Evolutionary conservation across 2,888 invertebrate species (phyloP), one percentile per base, ranked within the genome.

Genomic region (Morpho helenor): DNA sequence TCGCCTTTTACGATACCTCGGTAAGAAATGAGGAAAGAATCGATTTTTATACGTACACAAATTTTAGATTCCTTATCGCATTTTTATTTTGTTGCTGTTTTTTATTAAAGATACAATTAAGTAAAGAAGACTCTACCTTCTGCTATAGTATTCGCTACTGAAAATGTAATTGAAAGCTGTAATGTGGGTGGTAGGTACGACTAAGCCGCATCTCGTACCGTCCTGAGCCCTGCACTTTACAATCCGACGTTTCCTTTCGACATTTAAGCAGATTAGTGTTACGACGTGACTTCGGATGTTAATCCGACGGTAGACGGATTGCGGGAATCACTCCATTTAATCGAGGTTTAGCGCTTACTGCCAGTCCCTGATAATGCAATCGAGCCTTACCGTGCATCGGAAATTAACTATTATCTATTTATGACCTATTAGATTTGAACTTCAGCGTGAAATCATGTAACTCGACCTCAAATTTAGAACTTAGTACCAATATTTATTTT

Each of bases 201-300:
- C 72, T 86, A 87, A 87, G 82, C 85, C 82, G 72, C 83, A 79
- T 82, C 85, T 82, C 76, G 75, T 75, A 64, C 72, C 73, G 76
- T 73, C 78, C 77, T 68, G 74, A 74, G 80, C 84, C 81, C 85
- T 85, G 83, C 80, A 82, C 80, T 79, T 86, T 86, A 84, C 89
- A 87, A 91, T 89, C 91, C 84, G 91, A 91, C 91, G 84, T 91
- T 90, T 91, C 90, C 91, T 89, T 84, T 87, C 84, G 90, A 88
- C 89, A 86, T 90, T 87, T 84, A 86, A 90, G 86, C 84, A 89
- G 90, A 89, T 90, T 88, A 89, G 84, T 84, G 85, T 83, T 88
- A 82, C 84, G 80, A 79, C 77, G 82, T 79, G 77, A 80, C 85
- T 82, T 83, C 72, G 81, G 79, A 85, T 86, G 79, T 83, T 88